Evolutionary conservation across 2,888 invertebrate species (phyloP).

Genomic region (Heliconius erato): DNA sequence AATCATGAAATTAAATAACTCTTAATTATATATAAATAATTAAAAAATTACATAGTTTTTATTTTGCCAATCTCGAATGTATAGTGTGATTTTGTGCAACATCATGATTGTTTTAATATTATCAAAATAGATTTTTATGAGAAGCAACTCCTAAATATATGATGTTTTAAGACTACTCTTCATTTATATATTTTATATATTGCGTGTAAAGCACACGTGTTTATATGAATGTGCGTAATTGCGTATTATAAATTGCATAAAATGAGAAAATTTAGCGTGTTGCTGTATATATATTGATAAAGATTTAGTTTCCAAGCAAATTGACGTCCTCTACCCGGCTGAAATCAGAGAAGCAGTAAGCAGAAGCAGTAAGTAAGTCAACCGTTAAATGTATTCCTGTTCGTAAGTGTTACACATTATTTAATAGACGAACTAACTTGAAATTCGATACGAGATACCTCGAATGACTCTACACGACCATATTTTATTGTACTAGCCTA

Average conservation of each 20-base stretch:
- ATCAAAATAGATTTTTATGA: neutral
- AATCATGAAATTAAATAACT: neutral
- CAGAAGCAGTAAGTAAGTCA: too few relatives aligned
- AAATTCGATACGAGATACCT: neutral
- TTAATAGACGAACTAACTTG: neutral
- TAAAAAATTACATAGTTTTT: neutral
- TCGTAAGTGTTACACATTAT: slow-evolving; percentile 66
- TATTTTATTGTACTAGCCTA: too few relatives aligned
- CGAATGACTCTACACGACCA: too few relatives aligned
- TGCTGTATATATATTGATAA: slow-evolving; percentile 53
- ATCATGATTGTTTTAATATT: neutral
- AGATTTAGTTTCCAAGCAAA: slow-evolving; percentile 70
- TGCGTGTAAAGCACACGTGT: too few relatives aligned
- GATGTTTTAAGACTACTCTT: too few relatives aligned
- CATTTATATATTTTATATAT: too few relatives aligned
- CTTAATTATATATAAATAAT: neutral
- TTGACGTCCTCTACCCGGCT: slow-evolving; percentile 72
- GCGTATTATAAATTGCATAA: too few relatives aligned
- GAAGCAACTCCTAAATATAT: too few relatives aligned
- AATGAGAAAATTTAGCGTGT: too few relatives aligned
- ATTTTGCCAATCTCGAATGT: neutral
- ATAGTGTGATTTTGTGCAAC: neutral
- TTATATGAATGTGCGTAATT: too few relatives aligned
- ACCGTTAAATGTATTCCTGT: slow-evolving; percentile 64
- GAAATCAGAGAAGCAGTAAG: slow-evolving; percentile 68